Evolutionary conservation across 2,113 vertebrate species (phyloP), one percentile per base, ranked within the genome.

Genomic region (Nothobranchius kuhntae): DNA sequence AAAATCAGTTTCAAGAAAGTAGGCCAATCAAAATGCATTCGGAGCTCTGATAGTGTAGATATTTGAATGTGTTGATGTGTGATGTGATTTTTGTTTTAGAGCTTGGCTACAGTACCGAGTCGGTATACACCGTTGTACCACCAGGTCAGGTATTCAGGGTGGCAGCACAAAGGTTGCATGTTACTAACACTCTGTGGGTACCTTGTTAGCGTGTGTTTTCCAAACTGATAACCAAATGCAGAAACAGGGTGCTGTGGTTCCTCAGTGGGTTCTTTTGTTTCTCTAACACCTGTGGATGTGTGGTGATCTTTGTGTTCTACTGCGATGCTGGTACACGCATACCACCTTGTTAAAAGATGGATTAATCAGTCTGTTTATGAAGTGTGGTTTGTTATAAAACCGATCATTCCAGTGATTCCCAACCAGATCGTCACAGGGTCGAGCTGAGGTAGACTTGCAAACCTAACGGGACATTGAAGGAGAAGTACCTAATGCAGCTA

Each of bases 91-190:
- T 54, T 89, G 78, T 91, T 88, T 79, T 89, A 88, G 87, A 86
- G 21, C 71, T 78, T 65, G 90, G 85, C 73, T 72, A 86, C 87
- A 89, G 83, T 78, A 75, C 89, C 73, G 89, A 87, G 70, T 79
- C 80, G 2, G 68, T 90, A 68, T 87, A 71, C 88, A 86, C 80
- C 79, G 52, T 15, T 80, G 57, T 83, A 54, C 86, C 85, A 73
- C 64, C 80, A 91, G 88, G 90, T 91, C 83, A 86, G 83, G 76
- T 84, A 87, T 72, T 63, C 54, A 63, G 57, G 71, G 79, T 81
- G 86, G 65, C 51, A 67, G 65, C 57, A 40, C 62, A 14, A 53
- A 50, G 14, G 7, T 30, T 21, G 68, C 46, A 4, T 70, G 13
- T 54, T 71, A 91, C 89, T 91, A 89, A 91, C 86, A 73, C 69